Evolutionary conservation across 2,888 invertebrate genomes (phyloP), one percentile per base, ranked within the genome.

Genomic region (Poecilus cupreus): DNA sequence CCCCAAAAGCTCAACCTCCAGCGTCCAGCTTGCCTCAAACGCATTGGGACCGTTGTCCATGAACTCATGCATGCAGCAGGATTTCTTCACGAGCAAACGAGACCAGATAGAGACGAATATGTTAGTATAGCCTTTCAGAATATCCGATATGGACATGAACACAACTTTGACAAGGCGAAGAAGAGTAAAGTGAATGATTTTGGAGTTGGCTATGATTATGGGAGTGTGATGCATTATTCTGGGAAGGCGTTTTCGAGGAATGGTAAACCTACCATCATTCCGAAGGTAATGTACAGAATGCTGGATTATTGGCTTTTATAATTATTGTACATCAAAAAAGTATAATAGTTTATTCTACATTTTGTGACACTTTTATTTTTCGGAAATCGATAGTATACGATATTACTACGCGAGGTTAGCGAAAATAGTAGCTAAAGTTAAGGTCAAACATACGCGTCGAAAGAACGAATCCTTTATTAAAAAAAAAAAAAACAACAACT

Each of bases 201-300:
- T 86, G 94, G 94, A 0, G 92, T 96, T 0, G 89, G 91, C 0
- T 96, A 96, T 86, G 96, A 96, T 88, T 96, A 94, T 87, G 92
- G 93, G 85, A 95, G 95, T 84, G 95, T 96, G 0, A 95, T 96
- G 95, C 96, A 96, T 87, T 96, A 96, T 88, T 95, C 95, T 0
- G 91, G 92, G 20, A 93, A 92, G 68, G 95, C 96, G 2, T 96
- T 96, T 89, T 94, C 95, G 1, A 91, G 86, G 81, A 96, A 96
- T 87, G 92, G 93, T 5, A 89, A 91, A 85, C 92, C 94, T 13
- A 96, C 96, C 0, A 94, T 96, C 75, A 90, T 93, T 39, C 90
- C 95, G 0, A 94, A 91, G 92, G 95, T 95, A 87, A n/a, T n/a
- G n/a, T n/a, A n/a, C n/a, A n/a, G n/a, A n/a, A n/a, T n/a, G n/a